These are phyloP conservation scores for Sterrhoptilus dennistouni DNA, from an alignment of 2,113 vertebrate genomes.

Conservation along the genomic window DNA sequence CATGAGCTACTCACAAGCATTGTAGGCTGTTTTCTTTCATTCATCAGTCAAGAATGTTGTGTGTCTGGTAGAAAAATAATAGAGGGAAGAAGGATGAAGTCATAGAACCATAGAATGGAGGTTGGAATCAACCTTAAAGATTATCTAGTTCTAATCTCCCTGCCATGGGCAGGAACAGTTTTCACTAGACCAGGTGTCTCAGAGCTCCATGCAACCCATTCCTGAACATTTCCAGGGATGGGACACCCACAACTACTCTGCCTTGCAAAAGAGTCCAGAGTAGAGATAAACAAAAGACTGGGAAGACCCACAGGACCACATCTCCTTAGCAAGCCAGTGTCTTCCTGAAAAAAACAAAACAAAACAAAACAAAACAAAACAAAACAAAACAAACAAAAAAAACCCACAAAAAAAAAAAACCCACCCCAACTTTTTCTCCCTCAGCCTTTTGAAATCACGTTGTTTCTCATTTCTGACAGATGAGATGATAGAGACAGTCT, in stretches of 20 bases:
- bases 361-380: not conserved
- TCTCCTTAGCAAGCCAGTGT: not conserved
- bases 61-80: not conserved
- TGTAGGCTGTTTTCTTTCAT: not conserved
- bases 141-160: not conserved
- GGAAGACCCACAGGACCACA: not conserved
- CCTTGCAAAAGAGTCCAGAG: not conserved
- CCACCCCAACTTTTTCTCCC: not conserved
- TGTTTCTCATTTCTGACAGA: not conserved
- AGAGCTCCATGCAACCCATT: not conserved
- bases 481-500: not conserved
- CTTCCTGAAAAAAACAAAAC: too few species aligned
- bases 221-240: not conserved
- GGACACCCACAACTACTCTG: not conserved
- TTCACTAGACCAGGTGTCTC: not conserved
- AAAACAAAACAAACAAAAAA: not conserved
- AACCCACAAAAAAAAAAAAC: not conserved
- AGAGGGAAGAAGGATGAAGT: not conserved
- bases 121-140: not conserved
- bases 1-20: not conserved
- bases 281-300: not conserved
- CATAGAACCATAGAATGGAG: not conserved
- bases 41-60: not conserved
- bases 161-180: not conserved
- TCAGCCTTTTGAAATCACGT: fast-evolving